Percentiles rank a stretch among this genome's conserved stretches.
phyloP scores from a whole-genome alignment of 2,113 vertebrate species.

The Scolopax mira region DNA sequence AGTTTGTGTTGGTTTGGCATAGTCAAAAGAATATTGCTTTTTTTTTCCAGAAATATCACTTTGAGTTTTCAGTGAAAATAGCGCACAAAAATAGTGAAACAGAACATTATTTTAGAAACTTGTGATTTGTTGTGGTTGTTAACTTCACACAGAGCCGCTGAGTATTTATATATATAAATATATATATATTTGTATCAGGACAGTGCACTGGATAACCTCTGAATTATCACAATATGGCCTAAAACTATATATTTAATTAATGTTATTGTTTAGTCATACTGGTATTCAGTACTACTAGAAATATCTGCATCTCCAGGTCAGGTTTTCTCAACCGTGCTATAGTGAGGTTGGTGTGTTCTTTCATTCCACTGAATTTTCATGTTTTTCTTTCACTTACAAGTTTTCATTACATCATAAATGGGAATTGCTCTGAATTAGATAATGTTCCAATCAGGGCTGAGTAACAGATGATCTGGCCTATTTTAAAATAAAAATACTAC shows the following conservation, averaged over 20 bases:
- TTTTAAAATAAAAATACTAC: background rate
- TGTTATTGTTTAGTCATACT: background rate
- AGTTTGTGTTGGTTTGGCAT: background rate
- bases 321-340: background rate
- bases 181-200: background rate
- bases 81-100: background rate
- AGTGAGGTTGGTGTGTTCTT: background rate
- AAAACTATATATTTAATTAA: background rate
- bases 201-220: background rate
- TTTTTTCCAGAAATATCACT: background rate
- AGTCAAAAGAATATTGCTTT: background rate
- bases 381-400: background rate
- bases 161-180: no score
- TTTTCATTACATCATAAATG: background rate
- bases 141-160: background rate
- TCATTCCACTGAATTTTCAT: background rate
- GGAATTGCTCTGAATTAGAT: background rate
- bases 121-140: accelerated
- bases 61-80: background rate
- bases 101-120: background rate
- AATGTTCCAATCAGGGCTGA: background rate
- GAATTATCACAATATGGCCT: background rate
- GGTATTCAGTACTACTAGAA: background rate
- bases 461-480: background rate
- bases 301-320: background rate